Percentiles rank a stretch among this genome's conserved stretches.
These are phyloP conservation scores for Thalassaphorura encarpata DNA, from an alignment of 1,140 invertebrate genomes.

Conservation along the genomic window DNA sequence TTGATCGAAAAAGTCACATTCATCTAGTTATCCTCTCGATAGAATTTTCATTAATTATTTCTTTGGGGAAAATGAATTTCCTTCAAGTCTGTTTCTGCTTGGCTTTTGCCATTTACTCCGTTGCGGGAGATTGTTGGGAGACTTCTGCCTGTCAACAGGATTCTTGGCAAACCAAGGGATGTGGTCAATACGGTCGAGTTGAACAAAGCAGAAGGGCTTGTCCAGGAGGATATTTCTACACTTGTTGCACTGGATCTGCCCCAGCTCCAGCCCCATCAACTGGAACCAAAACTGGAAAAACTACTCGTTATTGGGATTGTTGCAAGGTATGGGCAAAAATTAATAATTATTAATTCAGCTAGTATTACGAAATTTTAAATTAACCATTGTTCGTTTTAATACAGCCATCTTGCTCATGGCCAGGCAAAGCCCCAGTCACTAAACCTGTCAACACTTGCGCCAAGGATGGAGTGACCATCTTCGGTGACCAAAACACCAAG, in stretches of 20 bases:
- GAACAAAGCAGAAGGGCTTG: background rate
- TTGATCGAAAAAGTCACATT: no score
- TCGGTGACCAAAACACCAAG: constrained; percentile 1
- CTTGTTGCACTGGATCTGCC: background rate
- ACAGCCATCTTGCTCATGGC: constrained; percentile 15
- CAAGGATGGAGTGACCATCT: background rate
- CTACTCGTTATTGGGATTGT: constrained; percentile 18
- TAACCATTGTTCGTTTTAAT: background rate
- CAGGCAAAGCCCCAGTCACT: constrained; percentile 6
- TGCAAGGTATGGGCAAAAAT: constrained; percentile 10
- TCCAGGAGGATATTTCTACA: constrained; percentile 1
- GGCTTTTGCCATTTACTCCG: no score
- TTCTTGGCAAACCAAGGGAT: background rate
- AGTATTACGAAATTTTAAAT: background rate
- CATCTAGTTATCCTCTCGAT: no score
- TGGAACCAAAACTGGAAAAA: constrained; percentile 1
- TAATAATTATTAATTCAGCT: background rate
- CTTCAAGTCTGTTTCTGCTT: no score
- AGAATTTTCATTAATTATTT: no score
- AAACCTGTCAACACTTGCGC: constrained; percentile 5
- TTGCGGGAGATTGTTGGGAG: constrained; percentile 7
- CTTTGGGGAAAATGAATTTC: no score
- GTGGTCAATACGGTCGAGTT: background rate
- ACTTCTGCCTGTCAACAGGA: constrained; percentile 5
- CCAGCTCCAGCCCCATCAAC: background rate